phyloP scores from a whole-genome alignment of 2,888 invertebrate species.

The Gymnocheta viridis region DNA sequence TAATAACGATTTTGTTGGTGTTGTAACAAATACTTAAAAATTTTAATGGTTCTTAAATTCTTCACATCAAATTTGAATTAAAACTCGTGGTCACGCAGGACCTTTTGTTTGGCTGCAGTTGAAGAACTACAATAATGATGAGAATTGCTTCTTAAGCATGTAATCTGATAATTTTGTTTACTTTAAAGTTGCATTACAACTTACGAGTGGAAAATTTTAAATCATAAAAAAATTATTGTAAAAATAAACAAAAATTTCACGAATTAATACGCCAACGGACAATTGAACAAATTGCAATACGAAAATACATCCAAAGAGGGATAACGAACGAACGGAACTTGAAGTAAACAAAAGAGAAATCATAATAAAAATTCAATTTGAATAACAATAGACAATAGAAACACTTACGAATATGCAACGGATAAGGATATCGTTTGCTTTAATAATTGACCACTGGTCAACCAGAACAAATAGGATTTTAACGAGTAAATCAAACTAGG shows the following conservation, averaged over 20 bases:
- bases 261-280: constrained; percentile 49
- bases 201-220: constrained; percentile 16
- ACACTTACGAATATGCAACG: constrained; percentile 48
- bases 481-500: constrained; percentile 41
- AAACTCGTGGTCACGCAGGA: constrained; percentile 25
- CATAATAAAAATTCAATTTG: constrained; percentile 56
- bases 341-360: constrained; percentile 31
- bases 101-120: constrained; percentile 15
- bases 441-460: constrained; percentile 71
- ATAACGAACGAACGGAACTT: not conserved
- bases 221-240: constrained; percentile 26
- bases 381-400: constrained; percentile 64
- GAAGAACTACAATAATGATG: constrained; percentile 19
- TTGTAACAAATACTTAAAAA: not conserved
- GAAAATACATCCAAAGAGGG: not conserved
- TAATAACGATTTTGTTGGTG: not conserved
- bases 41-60: not conserved
- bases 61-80: constrained; percentile 5
- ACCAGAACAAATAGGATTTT: constrained; percentile 73
- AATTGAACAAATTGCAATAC: constrained; percentile 56
- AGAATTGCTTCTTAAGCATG: constrained; percentile 44
- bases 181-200: constrained; percentile 59
- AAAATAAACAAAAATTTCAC: constrained; percentile 64
- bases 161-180: constrained; percentile 68
- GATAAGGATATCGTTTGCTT: constrained; percentile 23